Conservation (phyloP, 2,888 invertebrate genomes). For the Drosophila parthenogenetica region DNA sequence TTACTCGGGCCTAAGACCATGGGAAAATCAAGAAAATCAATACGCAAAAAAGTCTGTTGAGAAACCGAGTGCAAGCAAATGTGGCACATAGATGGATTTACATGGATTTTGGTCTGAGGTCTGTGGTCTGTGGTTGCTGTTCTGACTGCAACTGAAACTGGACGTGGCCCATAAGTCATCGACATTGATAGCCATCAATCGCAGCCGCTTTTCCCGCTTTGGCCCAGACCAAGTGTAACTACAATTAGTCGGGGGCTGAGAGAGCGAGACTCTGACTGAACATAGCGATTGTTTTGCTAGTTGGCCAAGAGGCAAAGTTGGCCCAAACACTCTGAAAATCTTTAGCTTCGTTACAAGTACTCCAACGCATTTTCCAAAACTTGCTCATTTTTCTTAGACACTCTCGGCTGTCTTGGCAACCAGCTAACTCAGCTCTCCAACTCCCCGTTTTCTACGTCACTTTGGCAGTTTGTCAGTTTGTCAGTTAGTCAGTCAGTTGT, state of each 20-base stretch:
- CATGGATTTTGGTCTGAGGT: slow-evolving; percentile 32
- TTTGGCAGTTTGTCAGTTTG: slow-evolving; percentile 73
- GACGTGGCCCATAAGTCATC: slow-evolving; percentile 71
- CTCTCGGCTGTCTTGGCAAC: slow-evolving; percentile 64
- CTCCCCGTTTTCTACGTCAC: slow-evolving; percentile 52
- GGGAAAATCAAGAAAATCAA: slow-evolving; percentile 79
- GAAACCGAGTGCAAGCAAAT: slow-evolving; percentile 43
- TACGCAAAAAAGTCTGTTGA: slow-evolving; percentile 39
- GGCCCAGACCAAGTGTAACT: slow-evolving; percentile 65
- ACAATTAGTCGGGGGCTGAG: slow-evolving; percentile 73
- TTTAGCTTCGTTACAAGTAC: slow-evolving; percentile 58
- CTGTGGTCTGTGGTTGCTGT: slow-evolving; percentile 12
- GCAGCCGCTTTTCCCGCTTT: slow-evolving; percentile 60
- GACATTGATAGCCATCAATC: slow-evolving; percentile 80
- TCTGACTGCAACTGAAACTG: slow-evolving; percentile 34
- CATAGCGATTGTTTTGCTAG: slow-evolving; percentile 30
- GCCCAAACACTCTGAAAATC: slow-evolving; percentile 58
- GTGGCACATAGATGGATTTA: slow-evolving; percentile 69
- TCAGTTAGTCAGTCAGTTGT: slow-evolving; percentile 33
- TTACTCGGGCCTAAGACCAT: slow-evolving; percentile 53
- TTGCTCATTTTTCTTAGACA: slow-evolving; percentile 70
- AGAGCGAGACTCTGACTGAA: slow-evolving; percentile 1
- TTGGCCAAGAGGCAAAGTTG: slow-evolving; percentile 46
- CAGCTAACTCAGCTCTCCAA: slow-evolving; percentile 23
- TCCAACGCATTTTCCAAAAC: slow-evolving; percentile 79